Conservation (phyloP, 2,888 invertebrate species). For the Apodemia mormo region DNA sequence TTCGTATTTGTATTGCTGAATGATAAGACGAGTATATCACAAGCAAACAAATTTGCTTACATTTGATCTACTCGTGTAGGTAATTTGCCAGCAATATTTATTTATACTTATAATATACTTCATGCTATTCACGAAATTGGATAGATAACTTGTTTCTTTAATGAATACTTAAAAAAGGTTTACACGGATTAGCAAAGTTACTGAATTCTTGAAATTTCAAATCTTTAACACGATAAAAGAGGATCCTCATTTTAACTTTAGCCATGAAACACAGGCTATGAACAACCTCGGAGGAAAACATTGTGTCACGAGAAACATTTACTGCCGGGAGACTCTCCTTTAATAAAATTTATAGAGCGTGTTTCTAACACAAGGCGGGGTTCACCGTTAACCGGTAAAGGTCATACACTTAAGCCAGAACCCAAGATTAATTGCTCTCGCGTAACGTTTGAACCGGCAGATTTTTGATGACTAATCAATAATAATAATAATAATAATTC, state of each 20-base stretch:
- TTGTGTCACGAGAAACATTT: slow-evolving; percentile 10
- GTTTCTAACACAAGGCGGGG: slow-evolving; percentile 4
- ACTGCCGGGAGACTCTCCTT: background rate
- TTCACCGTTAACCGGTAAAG: slow-evolving; percentile 15
- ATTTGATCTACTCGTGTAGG: no score
- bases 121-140: no score
- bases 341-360: slow-evolving; percentile 18
- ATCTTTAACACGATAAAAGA: background rate
- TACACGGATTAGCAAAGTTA: background rate
- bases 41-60: no score
- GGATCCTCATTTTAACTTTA: slow-evolving; percentile 5
- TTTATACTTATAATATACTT: no score
- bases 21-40: no score
- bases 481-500: background rate
- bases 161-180: background rate
- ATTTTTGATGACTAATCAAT: slow-evolving; percentile 10
- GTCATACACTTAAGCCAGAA: background rate
- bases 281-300: slow-evolving; percentile 1
- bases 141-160: background rate
- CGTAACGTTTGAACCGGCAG: background rate
- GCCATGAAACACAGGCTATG: background rate
- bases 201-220: background rate
- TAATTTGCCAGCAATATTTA: no score
- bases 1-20: no score
- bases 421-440: slow-evolving; percentile 10